A percentile compares a stretch with the other conserved stretches of the same genome.
Evolutionary conservation across 2,113 vertebrate species (phyloP).

Genomic region (Brachypteracias leptosomus): DNA sequence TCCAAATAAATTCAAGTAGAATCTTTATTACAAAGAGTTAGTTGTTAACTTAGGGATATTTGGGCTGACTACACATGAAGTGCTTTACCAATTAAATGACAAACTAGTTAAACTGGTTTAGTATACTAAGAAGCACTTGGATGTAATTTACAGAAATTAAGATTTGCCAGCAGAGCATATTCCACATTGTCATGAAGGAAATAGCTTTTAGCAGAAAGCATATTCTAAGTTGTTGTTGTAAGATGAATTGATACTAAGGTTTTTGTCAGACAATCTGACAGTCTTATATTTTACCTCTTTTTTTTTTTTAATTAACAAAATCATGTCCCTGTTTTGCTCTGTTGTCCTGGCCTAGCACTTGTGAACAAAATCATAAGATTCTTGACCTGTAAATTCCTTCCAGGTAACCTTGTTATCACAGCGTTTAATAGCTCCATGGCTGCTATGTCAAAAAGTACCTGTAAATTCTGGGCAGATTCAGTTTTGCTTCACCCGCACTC

Average conservation of each 20-base stretch:
- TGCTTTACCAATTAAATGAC: not conserved
- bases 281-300: not conserved
- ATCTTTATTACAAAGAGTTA: not conserved
- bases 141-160: not conserved
- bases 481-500: fast-evolving
- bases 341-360: not conserved
- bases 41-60: not conserved
- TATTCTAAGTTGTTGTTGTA: not conserved
- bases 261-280: not conserved
- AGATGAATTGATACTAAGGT: not conserved
- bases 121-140: not conserved
- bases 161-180: not conserved
- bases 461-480: not conserved
- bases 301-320: not conserved
- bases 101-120: not conserved
- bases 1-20: not conserved
- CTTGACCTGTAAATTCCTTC: not conserved
- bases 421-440: not conserved
- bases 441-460: not conserved
- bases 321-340: not conserved
- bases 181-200: not conserved
- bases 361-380: not conserved
- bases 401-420: not conserved
- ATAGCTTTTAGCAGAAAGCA: not conserved
- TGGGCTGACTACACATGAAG: not conserved